Conservation (phyloP, 2,888 invertebrate genomes). For the Agrochola macilenta region DNA sequence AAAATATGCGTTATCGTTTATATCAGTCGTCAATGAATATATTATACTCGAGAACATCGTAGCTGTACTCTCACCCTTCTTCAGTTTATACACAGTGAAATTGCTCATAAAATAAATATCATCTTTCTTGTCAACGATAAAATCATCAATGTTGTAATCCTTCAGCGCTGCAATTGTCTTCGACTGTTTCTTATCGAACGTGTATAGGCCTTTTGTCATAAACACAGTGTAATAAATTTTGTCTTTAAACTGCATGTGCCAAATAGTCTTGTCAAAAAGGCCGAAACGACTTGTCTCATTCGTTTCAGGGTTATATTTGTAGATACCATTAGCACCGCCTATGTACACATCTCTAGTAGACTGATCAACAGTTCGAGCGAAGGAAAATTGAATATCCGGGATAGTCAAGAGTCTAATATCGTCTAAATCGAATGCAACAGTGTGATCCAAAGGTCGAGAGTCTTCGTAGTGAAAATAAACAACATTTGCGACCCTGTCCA, state of each 20-base stretch:
- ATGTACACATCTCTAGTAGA: slow-evolving; percentile 76
- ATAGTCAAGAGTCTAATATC: slow-evolving; percentile 72
- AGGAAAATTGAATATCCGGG: slow-evolving; percentile 77
- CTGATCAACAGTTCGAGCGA: slow-evolving; percentile 80
- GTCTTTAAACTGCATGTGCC: slow-evolving; percentile 80
- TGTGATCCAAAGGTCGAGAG: slow-evolving; percentile 71
- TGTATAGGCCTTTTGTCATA: slow-evolving; percentile 74
- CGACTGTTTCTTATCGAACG: slow-evolving; percentile 72
- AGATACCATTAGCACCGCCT: slow-evolving; percentile 78
- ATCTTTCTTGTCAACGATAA: slow-evolving; percentile 77
- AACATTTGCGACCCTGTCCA: slow-evolving; percentile 78
- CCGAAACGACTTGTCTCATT: slow-evolving; percentile 72
- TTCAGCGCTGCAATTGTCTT: slow-evolving; percentile 70
- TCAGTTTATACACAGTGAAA: slow-evolving; percentile 74
- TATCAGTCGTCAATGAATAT: slow-evolving; percentile 78
- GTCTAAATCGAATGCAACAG: slow-evolving; percentile 78
- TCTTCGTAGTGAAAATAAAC: slow-evolving; percentile 82
- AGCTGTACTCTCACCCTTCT: slow-evolving; percentile 73
- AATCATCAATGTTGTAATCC: slow-evolving; percentile 80
- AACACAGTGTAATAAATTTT: slow-evolving; percentile 79
- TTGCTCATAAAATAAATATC: slow-evolving; percentile 82
- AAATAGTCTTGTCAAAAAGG: slow-evolving; percentile 77
- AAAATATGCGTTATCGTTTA: slow-evolving; percentile 76
- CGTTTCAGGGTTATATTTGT: slow-evolving; percentile 72
- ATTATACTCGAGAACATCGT: slow-evolving; percentile 74